Percentiles rank a stretch among this genome's conserved stretches.
phyloP scores from a whole-genome alignment of 2,113 vertebrate species.

The Lynx canadensis region DNA sequence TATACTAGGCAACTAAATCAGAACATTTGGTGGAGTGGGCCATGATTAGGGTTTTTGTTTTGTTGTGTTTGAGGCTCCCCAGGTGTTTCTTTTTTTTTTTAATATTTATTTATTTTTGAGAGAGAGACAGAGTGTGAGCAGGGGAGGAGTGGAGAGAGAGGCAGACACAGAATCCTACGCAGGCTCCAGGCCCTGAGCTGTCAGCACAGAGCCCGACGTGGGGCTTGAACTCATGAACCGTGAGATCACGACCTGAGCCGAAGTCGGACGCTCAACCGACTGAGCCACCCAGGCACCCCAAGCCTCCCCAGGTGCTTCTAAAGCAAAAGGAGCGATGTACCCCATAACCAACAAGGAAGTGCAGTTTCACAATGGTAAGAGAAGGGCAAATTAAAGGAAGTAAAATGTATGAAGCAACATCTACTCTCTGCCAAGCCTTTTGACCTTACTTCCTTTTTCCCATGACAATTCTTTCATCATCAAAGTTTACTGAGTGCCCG shows the following conservation, averaged over 20 bases:
- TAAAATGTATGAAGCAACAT: background rate
- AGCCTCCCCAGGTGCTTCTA: background rate
- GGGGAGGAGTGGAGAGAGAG: too few relatives aligned
- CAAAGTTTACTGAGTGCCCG: background rate
- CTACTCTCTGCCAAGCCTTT: background rate
- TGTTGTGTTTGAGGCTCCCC: background rate
- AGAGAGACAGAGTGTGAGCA: too few relatives aligned
- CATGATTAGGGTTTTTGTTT: background rate
- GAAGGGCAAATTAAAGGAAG: constrained; percentile 17
- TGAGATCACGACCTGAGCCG: too few relatives aligned
- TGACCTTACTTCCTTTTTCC: background rate
- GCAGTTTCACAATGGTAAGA: background rate
- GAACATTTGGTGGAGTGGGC: background rate
- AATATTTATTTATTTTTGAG: too few relatives aligned
- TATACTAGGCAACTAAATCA: background rate
- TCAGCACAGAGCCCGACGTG: too few relatives aligned
- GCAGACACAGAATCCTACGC: too few relatives aligned
- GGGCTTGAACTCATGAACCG: too few relatives aligned
- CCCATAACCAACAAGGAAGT: background rate
- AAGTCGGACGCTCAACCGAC: too few relatives aligned
- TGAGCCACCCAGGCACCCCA: too few relatives aligned
- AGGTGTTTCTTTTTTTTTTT: background rate
- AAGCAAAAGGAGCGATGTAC: background rate
- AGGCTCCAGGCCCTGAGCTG: too few relatives aligned
- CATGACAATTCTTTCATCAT: background rate